These are phyloP conservation scores for Iphiclides podalirius DNA, from an alignment of 2,888 invertebrate genomes.

Conservation along the genomic window DNA sequence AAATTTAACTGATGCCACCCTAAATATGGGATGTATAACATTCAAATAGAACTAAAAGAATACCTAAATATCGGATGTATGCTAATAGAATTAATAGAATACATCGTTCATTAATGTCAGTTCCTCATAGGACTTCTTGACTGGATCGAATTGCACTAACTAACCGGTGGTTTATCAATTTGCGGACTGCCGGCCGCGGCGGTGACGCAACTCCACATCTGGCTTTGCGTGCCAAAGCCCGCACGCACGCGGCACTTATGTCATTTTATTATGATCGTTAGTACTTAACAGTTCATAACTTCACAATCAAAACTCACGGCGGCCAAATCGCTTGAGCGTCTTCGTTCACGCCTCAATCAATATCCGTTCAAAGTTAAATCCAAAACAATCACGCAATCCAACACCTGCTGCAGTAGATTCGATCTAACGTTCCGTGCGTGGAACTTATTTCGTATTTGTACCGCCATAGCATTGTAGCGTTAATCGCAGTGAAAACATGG, in stretches of 20 bases:
- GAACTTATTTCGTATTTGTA: slow-evolving; percentile 22
- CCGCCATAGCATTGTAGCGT: slow-evolving; percentile 29
- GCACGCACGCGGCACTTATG: slow-evolving; percentile 19
- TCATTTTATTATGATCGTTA: slow-evolving; percentile 21
- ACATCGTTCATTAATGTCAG: too few species aligned
- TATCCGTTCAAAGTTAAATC: neutral
- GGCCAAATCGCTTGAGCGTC: slow-evolving; percentile 12
- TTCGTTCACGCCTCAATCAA: neutral
- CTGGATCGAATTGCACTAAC: slow-evolving; percentile 14
- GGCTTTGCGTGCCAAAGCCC: slow-evolving; percentile 9
- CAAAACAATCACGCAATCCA: neutral
- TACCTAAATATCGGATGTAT: too few species aligned
- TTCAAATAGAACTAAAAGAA: too few species aligned
- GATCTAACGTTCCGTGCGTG: neutral
- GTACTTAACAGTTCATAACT: slow-evolving; percentile 23
- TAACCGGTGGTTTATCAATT: slow-evolving; percentile 9
- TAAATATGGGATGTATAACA: too few species aligned
- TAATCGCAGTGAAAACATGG: slow-evolving; percentile 37
- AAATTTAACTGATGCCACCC: too few species aligned
- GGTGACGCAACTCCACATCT: slow-evolving; percentile 15
- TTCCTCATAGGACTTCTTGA: slow-evolving; percentile 1
- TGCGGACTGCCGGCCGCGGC: slow-evolving; percentile 8
- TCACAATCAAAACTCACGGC: slow-evolving; percentile 14
- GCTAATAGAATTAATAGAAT: too few species aligned
- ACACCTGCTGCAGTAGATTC: slow-evolving; percentile 7